Evolutionary conservation across 2,797 vertebrate genomes (phyloP).

Genomic region (Alfaro cultratus): DNA sequence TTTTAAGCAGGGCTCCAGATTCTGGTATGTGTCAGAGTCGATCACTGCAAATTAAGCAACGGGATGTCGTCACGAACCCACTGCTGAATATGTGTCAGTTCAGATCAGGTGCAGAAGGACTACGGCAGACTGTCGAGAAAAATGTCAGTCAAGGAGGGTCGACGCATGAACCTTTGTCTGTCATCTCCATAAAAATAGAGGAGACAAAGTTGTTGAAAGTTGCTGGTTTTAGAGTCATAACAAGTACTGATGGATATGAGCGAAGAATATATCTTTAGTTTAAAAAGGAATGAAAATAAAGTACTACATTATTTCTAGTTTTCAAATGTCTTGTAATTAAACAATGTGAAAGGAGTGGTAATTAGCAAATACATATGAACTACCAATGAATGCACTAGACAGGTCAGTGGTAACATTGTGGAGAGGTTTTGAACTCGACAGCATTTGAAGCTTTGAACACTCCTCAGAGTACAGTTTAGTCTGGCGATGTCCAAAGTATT

Average conservation of each 20-base stretch:
- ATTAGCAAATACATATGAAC: not conserved
- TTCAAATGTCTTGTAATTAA: not conserved
- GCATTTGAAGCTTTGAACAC: not conserved
- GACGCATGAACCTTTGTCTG: not conserved
- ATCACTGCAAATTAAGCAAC: not conserved
- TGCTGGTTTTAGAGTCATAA: not conserved
- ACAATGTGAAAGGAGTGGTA: not conserved
- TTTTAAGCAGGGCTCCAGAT: not conserved
- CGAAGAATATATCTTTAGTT: not conserved
- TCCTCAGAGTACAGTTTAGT: not conserved
- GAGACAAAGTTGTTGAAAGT: not conserved
- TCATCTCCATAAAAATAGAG: not conserved
- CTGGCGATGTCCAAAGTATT: not conserved
- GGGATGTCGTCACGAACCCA: not conserved
- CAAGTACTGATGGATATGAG: not conserved
- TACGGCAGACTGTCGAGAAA: not conserved
- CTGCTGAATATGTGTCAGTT: not conserved
- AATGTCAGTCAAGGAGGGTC: not conserved
- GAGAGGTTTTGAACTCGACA: not conserved
- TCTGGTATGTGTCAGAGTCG: not conserved
- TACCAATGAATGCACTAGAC: not conserved
- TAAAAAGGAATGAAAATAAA: not conserved
- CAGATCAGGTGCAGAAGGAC: not conserved
- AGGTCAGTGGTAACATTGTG: not conserved
- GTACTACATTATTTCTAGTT: not conserved